phyloP scores from a whole-genome alignment of 2,888 invertebrate genomes.

The Hydrotaea cyrtoneurina region DNA sequence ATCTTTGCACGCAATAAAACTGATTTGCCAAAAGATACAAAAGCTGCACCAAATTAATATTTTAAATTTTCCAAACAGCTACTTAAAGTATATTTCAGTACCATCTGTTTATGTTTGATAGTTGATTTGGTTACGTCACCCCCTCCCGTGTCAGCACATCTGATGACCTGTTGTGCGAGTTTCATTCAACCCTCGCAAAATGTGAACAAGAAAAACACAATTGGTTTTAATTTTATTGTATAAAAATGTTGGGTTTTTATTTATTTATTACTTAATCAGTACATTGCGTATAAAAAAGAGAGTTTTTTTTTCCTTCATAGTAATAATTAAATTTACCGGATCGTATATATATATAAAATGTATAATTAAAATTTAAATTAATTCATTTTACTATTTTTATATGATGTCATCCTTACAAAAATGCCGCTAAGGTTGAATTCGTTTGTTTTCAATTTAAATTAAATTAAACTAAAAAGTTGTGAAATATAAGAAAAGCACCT shows the following conservation, averaged over 20 bases:
- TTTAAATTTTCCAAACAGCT: no score
- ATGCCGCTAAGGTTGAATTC: background rate
- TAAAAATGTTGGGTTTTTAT: conserved; percentile 57
- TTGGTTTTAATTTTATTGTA: conserved; percentile 68
- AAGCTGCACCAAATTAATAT: no score
- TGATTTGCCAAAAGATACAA: no score
- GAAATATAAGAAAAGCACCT: conserved; percentile 33
- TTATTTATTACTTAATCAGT: conserved; percentile 77
- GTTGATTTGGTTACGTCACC: no score
- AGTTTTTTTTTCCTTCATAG: conserved; percentile 58
- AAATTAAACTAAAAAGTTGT: conserved; percentile 27
- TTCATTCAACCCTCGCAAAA: background rate
- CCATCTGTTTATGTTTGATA: no score
- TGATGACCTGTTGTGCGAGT: no score
- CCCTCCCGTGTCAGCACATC: no score
- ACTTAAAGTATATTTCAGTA: no score
- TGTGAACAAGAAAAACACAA: background rate
- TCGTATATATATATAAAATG: conserved; percentile 46
- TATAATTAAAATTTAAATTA: conserved; percentile 57
- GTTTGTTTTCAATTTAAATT: background rate
- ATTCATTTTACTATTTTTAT: conserved; percentile 49
- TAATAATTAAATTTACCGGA: conserved; percentile 61
- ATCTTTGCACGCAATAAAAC: no score
- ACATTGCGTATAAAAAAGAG: conserved; percentile 76
- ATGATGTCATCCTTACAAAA: conserved; percentile 26